Evolutionary conservation across 2,888 invertebrate species (phyloP), one percentile per base, ranked within the genome.

Genomic region (Himalopsyche kuldschensis): DNA sequence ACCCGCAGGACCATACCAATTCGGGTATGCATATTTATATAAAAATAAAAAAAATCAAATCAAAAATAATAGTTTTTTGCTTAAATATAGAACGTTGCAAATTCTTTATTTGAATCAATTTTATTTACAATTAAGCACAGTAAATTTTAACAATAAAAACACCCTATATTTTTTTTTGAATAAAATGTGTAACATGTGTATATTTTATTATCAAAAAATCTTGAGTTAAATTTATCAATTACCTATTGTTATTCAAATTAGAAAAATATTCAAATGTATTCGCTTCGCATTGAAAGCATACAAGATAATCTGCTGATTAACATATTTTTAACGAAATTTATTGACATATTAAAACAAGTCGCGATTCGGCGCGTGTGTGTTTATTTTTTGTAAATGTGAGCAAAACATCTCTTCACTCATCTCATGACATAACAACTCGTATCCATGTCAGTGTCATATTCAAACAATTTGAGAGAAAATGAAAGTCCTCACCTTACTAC

Each of bases 1-100:
- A 0, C 90, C 91, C 41, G 89, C 90, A 0, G 91, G 91, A 10
- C 84, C 81, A 78, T 91, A 90, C 87, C 2, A 1, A 0, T 89
- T 84, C 86, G 86, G 31, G 91, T 91, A 41, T 41, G 41, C 15
- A 6, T 41, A 41, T 41, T 15, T 15, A 41, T 15, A 41, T 5
- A 41, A 41, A 41, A 15, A 35, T 35, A 35, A 15, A 35, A 1
- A 35, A 35, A 41, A 41, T 15, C 3, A 4, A 2, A 15, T 15
- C 0, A 15, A 41, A 15, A 41, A 4, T 3, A 11, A 15, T 41
- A 10, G 11, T 10, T 11, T 41, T 41, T 41, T 41, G 10, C 10
- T 2, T 10, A 8, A 41, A 41, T 41, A 2, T 32, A 32, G 6
- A 32, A 32, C 32, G 32, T 32, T 32, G 4, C 32, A 35, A 10